Conservation (phyloP, 2,888 invertebrate species). For the Pollenia griseotomentosa region DNA sequence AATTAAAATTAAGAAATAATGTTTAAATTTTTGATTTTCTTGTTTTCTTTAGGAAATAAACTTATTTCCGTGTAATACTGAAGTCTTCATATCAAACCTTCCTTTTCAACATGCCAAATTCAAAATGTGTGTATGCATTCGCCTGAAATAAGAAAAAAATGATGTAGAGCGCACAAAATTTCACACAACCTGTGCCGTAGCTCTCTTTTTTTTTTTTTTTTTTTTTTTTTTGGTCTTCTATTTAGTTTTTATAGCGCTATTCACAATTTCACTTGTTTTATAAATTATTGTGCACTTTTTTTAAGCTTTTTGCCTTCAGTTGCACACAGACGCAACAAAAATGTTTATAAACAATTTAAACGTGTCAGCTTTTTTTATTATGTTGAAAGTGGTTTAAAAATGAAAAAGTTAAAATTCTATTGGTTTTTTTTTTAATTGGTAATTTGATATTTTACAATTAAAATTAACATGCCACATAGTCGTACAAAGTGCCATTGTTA, state of each 20-base stretch:
- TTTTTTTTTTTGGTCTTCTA: neutral
- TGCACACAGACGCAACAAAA: conserved; percentile 15
- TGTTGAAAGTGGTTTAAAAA: conserved; percentile 19
- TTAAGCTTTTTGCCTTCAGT: neutral
- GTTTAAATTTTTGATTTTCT: too few relatives aligned
- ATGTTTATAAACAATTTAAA: conserved; percentile 43
- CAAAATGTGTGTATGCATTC: too few relatives aligned
- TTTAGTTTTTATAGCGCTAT: neutral
- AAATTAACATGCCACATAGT: conserved; percentile 9
- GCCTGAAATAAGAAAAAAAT: too few relatives aligned
- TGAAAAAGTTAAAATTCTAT: conserved; percentile 24
- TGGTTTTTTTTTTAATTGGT: neutral
- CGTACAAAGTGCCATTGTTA: conserved; percentile 45
- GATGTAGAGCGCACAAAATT: too few relatives aligned
- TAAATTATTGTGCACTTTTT: conserved; percentile 1
- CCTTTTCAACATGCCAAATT: too few relatives aligned
- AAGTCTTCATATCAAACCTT: too few relatives aligned
- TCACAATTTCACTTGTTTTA: neutral
- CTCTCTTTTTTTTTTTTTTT: neutral
- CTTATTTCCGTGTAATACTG: too few relatives aligned
- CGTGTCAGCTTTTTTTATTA: conserved; percentile 45
- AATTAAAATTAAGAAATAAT: too few relatives aligned
- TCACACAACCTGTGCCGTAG: neutral
- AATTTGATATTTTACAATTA: conserved; percentile 29
- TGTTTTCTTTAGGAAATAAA: too few relatives aligned